phyloP scores from a whole-genome alignment of 2,888 invertebrate genomes.

The Pyrrhosoma nymphula region DNA sequence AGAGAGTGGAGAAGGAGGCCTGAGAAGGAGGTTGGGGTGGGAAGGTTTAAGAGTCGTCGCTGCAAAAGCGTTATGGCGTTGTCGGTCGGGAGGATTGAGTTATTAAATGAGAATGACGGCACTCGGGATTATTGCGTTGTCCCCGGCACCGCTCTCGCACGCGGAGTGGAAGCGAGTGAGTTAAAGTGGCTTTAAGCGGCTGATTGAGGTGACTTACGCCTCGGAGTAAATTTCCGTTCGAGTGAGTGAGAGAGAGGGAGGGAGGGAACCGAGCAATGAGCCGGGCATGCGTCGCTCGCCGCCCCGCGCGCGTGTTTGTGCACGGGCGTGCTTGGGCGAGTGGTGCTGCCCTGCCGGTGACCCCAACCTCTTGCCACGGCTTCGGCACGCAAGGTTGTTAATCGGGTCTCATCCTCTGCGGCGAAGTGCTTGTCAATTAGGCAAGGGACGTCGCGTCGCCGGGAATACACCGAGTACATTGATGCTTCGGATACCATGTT shows the following conservation, averaged over 20 bases:
- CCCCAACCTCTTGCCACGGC: too few species aligned
- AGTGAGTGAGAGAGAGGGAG: conserved; percentile 70
- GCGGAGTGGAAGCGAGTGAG: conserved; percentile 70
- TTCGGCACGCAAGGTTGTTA: neutral
- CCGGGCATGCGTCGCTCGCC: conserved; percentile 70
- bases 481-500: too few species aligned
- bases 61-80: neutral
- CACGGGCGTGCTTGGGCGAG: neutral
- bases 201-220: conserved; percentile 77
- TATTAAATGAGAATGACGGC: conserved; percentile 66
- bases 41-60: neutral
- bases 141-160: neutral
- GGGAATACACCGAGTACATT: too few species aligned
- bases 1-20: conserved; percentile 74
- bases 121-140: neutral
- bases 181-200: conserved; percentile 72
- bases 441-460: too few species aligned
- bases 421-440: neutral
- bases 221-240: conserved; percentile 74
- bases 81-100: conserved; percentile 44
- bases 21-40: too few species aligned
- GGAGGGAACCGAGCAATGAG: conserved; percentile 73
- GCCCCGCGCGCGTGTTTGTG: neutral
- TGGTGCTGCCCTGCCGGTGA: neutral
- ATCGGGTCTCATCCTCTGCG: neutral